These are phyloP conservation scores for Galeopsomyia nigrocyanea DNA, from an alignment of 2,888 invertebrate species.

Conservation along the genomic window DNA sequence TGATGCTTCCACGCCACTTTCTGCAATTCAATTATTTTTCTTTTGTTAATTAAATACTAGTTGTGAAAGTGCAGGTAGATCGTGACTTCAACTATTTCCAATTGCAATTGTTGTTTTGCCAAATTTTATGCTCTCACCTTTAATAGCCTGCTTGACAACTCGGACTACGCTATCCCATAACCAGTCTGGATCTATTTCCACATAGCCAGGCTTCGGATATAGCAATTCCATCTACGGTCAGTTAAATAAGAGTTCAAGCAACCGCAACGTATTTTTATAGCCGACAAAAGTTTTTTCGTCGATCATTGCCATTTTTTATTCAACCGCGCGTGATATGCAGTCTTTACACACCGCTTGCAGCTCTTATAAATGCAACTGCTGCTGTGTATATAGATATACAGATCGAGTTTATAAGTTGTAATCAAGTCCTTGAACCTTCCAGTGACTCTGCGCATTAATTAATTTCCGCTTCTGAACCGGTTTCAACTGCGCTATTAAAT, in stretches of 20 bases:
- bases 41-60: not conserved
- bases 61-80: too few species aligned
- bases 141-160: conserved; percentile 79
- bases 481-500: not conserved
- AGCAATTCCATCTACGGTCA: conserved; percentile 79
- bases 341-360: too few species aligned
- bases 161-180: conserved; percentile 79
- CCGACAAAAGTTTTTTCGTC: too few species aligned
- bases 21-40: conserved; percentile 69
- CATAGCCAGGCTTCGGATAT: conserved; percentile 84
- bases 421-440: conserved; percentile 27
- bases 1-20: conserved; percentile 75
- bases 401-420: not conserved
- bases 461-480: conserved; percentile 22
- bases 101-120: conserved; percentile 7
- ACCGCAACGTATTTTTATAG: too few species aligned
- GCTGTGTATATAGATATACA: not conserved
- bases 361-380: too few species aligned
- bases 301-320: too few species aligned
- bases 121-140: conserved; percentile 71
- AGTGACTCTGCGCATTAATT: conserved; percentile 1
- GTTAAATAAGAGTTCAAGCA: too few species aligned
- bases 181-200: conserved; percentile 90
- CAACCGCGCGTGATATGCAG: too few species aligned
- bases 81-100: not conserved